These are phyloP conservation scores for Argyresthia albistria DNA, from an alignment of 2,888 invertebrate genomes.

Conservation along the genomic window DNA sequence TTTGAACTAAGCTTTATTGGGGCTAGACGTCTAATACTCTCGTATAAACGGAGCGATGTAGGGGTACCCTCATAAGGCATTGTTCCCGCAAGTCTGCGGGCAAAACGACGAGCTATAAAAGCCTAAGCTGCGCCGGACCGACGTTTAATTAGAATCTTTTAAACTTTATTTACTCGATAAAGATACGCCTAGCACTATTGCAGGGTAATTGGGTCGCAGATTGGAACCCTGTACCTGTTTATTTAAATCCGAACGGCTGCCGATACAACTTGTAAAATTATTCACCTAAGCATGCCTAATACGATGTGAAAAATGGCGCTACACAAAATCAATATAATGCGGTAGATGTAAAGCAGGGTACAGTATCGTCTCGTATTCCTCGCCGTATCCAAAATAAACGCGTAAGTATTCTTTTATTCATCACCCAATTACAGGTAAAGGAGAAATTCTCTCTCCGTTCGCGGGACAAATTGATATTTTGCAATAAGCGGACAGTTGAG, in stretches of 20 bases:
- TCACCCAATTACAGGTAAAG: constrained; percentile 69
- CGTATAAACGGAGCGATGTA: constrained; percentile 32
- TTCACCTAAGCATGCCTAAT: not conserved
- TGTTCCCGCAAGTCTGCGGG: constrained; percentile 40
- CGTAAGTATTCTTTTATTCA: constrained; percentile 72
- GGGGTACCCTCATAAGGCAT: constrained; percentile 22
- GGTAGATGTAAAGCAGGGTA: not conserved
- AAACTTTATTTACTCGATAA: constrained; percentile 61
- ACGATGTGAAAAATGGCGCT: not conserved
- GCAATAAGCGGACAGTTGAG: constrained; percentile 8
- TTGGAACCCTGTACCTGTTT: too few species aligned
- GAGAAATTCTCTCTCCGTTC: constrained; percentile 49
- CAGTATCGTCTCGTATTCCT: constrained; percentile 31
- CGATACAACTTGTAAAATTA: too few species aligned
- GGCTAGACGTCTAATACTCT: constrained; percentile 37
- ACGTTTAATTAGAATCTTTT: constrained; percentile 65
- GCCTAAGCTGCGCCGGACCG: constrained; percentile 17
- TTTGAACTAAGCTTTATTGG: constrained; percentile 25
- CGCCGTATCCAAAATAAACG: constrained; percentile 53
- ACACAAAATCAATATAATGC: constrained; percentile 4
- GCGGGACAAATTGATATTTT: constrained; percentile 11
- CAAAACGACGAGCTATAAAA: constrained; percentile 28
- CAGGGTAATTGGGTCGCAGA: too few species aligned
- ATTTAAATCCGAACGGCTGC: too few species aligned
- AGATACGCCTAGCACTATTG: constrained; percentile 20